These are phyloP conservation scores for Megaceryle alcyon DNA, from an alignment of 2,797 vertebrate species.

Conservation along the genomic window DNA sequence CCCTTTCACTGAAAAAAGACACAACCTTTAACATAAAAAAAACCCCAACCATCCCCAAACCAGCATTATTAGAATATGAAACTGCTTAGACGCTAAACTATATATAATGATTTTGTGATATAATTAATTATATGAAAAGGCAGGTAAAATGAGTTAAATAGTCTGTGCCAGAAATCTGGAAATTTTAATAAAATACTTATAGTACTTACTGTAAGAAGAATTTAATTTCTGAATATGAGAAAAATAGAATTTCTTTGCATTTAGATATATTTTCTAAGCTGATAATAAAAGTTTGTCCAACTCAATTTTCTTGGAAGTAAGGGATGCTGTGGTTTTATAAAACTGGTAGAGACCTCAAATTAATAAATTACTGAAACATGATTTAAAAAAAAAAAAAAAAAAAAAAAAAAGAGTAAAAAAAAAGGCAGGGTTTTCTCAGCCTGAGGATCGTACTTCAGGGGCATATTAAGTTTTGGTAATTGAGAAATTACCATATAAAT, in stretches of 20 bases:
- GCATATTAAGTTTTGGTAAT: not conserved
- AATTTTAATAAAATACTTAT: not conserved
- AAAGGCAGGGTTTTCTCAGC: not conserved
- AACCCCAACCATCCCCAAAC: not conserved
- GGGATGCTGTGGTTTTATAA: not conserved
- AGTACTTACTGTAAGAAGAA: not conserved
- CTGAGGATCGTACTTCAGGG: not conserved
- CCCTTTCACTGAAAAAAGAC: not conserved
- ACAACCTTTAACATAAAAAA: not conserved
- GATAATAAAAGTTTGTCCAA: not conserved
- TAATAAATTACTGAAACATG: not conserved
- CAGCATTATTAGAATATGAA: not conserved
- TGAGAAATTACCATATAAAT: conserved; percentile 19
- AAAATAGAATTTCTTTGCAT: not conserved
- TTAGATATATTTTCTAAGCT: not conserved
- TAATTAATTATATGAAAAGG: not conserved
- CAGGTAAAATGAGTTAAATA: not conserved
- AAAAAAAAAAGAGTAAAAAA: not conserved
- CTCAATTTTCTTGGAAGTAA: not conserved
- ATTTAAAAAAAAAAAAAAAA: not conserved
- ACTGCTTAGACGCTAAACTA: not conserved
- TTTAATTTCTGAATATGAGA: not conserved
- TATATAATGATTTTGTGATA: not conserved
- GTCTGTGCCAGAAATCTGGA: not conserved
- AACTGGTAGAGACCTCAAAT: not conserved